A percentile compares a stretch with the other conserved stretches of the same genome.
Evolutionary conservation across 2,113 vertebrate genomes (phyloP).

Genomic region (Silurus glanis): DNA sequence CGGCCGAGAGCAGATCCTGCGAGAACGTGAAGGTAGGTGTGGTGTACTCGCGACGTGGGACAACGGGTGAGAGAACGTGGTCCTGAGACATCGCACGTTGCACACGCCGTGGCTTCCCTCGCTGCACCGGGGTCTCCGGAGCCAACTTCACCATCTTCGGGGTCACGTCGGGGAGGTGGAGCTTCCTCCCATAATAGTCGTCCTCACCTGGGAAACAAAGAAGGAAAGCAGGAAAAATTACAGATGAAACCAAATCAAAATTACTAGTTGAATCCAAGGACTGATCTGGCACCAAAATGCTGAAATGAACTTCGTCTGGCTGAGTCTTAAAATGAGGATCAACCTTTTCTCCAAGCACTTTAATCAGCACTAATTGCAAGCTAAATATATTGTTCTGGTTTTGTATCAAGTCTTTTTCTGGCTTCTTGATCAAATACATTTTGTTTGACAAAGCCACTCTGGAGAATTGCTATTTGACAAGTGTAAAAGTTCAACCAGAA

Average conservation of each 20-base stretch:
- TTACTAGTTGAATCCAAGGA: not conserved
- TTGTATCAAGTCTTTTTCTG: too few species aligned
- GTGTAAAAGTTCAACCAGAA: not conserved
- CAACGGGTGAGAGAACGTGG: slow-evolving; percentile 86
- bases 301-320: not conserved
- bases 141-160: slow-evolving; percentile 88
- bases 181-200: slow-evolving; percentile 89
- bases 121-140: slow-evolving; percentile 68
- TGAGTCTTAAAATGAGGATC: not conserved
- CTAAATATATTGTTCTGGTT: not conserved
- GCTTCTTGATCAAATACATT: too few species aligned
- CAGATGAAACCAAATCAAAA: not conserved
- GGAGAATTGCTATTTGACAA: not conserved
- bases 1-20: slow-evolving; percentile 87
- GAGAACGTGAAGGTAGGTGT: slow-evolving; percentile 81
- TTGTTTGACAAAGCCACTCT: not conserved
- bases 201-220: slow-evolving; percentile 79
- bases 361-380: not conserved
- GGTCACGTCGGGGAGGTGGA: slow-evolving; percentile 83
- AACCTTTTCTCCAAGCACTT: not conserved
- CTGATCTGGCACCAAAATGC: not conserved
- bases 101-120: slow-evolving; percentile 76
- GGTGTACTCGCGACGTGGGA: slow-evolving; percentile 80
- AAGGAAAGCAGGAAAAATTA: not conserved
- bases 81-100: slow-evolving; percentile 97